Evolutionary conservation across 2,113 vertebrate species (phyloP), one percentile per base, ranked within the genome.

Genomic region (Nesoenas mayeri): DNA sequence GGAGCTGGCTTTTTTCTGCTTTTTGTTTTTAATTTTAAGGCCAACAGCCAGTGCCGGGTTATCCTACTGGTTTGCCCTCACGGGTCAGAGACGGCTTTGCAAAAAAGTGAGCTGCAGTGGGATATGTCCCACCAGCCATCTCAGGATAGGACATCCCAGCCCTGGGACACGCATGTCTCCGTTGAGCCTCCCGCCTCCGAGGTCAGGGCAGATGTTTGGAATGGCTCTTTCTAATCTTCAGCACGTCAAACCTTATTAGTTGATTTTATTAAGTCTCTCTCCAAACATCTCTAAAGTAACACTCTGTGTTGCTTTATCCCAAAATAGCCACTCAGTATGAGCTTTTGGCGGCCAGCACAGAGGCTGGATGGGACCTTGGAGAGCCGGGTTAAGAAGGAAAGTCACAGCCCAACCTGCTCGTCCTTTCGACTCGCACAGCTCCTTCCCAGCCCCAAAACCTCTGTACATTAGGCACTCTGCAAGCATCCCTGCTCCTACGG

Each of bases 261-360:
- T 66, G 85, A 69, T 70, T 94, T 93, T 91, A 91, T 94, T 86
- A 95, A 92, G 73, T 65, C 74, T 84, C 47, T 88, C 60, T 94
- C 91, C 92, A 96, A 95, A 79, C 67, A 83, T 78, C 72, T 87
- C 88, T 78, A 16, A 96, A 93, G 80, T 89, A 91, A 85, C 32
- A 26, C 58, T 72, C 16, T 4, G 79, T 75, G 85, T 50, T 92
- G 85, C 54, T 89, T 69, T 20, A 58, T 75, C 92, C 93, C 92
- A 84, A 96, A 92, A 93, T 91, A 95, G 94, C 70, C 8, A 0
- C 78, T 80, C 83, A 8, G 57, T 9, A 82, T n/a, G 79, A 82
- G 71, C 14, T 79, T 26, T 75, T 93, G 95, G 95, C 93, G 94
- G 85, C 88, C 77, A 84, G 79, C 78, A n/a, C 34, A 24, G 69